Evolutionary conservation across 2,797 vertebrate genomes (phyloP), one percentile per base, ranked within the genome.

Genomic region (Sebastes melanostomus): DNA sequence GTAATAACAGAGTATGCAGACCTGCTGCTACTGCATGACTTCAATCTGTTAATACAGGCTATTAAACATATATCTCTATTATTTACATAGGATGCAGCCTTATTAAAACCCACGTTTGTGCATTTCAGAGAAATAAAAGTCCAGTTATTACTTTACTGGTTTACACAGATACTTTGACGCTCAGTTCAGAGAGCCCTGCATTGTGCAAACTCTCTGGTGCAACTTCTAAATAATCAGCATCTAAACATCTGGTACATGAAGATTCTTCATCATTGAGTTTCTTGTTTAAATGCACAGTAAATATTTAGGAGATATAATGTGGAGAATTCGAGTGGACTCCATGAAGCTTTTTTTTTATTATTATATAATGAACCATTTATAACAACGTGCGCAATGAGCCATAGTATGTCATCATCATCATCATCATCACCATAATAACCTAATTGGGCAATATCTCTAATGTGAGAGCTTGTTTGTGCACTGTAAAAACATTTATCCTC

Each of bases 401-500:
- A 59, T 16, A 72, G 52, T 76, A 62, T 65, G 66, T 46, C 72
- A 60, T 80, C 54, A 75, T 71, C 75, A 52, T 46, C 42, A 46
- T 42, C 38, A 42, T 42, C 38, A 42, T 42, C 38, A 42, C 16
- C 46, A 65, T 78, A 83, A 76, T 69, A 80, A 83, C 70, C 83
- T 91, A 86, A 92, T 78, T 85, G 86, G 79, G 65, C 66, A 42
- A 58, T 83, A 85, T 85, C 67, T 87, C 58, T 79, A 85, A 86
- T 83, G 77, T 78, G 77, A 74, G 63, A 78, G 74, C 79, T 74
- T 89, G 88, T 84, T 85, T 78, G 74, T 78, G 72, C 81, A 89
- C 89, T 90, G 91, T 91, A 91, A 91, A 88, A 92, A 92, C 89
- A 88, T 84, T 76, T 85, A 78, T 80, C 74, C 78, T 87, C 86